Percentiles rank a stretch among this genome's conserved stretches.
Evolutionary conservation across 2,797 vertebrate genomes (phyloP).

Genomic region (Protonibea diacanthus): DNA sequence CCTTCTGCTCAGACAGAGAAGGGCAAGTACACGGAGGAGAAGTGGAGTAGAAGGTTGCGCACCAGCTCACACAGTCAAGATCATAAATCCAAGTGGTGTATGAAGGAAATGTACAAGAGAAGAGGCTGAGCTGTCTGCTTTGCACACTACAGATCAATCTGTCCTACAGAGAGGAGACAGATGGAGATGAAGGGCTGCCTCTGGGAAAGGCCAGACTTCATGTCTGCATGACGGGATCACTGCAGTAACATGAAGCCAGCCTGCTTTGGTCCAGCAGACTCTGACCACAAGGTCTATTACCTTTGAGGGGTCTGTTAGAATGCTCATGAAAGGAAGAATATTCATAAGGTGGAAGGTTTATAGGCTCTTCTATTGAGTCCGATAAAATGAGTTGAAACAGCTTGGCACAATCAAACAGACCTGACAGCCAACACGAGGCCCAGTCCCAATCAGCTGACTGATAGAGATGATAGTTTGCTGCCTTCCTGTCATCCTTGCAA

Average conservation of each 20-base stretch:
- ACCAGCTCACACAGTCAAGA: neutral
- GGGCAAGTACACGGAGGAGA: neutral
- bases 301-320: constrained; percentile 28
- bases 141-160: constrained; percentile 42
- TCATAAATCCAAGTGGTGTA: constrained; percentile 2
- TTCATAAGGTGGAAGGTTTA: constrained; percentile 22
- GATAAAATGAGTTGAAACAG: neutral
- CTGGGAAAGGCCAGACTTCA: constrained; percentile 19
- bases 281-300: constrained; percentile 21
- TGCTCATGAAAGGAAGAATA: constrained; percentile 10
- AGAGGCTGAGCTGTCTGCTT: constrained; percentile 16
- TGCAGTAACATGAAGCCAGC: constrained; percentile 30
- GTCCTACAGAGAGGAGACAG: constrained; percentile 25
- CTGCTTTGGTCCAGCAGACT: constrained; percentile 7
- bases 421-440: neutral
- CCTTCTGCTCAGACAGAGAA: constrained; percentile 17
- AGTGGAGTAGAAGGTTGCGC: constrained; percentile 13
- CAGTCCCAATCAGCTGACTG: neutral
- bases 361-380: neutral
- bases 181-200: constrained; percentile 1
- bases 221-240: constrained; percentile 23
- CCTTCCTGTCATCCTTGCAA: no score
- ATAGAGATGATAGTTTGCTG: neutral
- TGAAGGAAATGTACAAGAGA: constrained; percentile 10
- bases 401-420: neutral